Evolutionary conservation across 2,797 vertebrate genomes (phyloP).

Genomic region (Hippocampus kuda): DNA sequence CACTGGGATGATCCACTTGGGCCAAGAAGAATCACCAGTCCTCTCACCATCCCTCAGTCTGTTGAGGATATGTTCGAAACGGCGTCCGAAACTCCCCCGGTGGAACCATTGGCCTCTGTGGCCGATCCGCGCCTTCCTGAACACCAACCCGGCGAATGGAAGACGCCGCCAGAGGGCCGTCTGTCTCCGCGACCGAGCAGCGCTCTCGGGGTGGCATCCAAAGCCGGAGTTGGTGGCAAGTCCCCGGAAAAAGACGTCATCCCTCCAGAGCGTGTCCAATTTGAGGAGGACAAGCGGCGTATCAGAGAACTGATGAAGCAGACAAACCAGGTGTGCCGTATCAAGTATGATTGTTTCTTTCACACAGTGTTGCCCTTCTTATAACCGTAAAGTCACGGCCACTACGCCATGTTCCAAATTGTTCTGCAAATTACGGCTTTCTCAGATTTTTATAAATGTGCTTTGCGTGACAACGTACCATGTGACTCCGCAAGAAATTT

Average conservation of each 20-base stretch:
- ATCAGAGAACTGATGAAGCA: conserved; percentile 71
- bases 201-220: conserved; percentile 15
- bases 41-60: conserved; percentile 28
- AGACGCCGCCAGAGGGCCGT: not conserved
- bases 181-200: not conserved
- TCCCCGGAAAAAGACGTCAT: conserved; percentile 47
- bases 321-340: conserved; percentile 54
- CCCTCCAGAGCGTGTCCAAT: conserved; percentile 31
- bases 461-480: no score
- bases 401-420: no score
- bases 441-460: no score
- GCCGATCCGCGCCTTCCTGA: not conserved
- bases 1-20: not conserved
- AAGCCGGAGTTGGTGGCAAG: conserved; percentile 58
- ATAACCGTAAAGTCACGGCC: no score
- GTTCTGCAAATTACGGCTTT: no score
- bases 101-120: not conserved
- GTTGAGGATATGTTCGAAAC: conserved; percentile 20
- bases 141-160: not conserved
- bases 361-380: no score
- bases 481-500: no score
- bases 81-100: not conserved
- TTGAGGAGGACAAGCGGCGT: conserved; percentile 50
- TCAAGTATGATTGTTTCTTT: not conserved
- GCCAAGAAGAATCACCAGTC: not conserved